Conservation (phyloP, 2,797 vertebrate genomes). For the Sus cebifrons region DNA sequence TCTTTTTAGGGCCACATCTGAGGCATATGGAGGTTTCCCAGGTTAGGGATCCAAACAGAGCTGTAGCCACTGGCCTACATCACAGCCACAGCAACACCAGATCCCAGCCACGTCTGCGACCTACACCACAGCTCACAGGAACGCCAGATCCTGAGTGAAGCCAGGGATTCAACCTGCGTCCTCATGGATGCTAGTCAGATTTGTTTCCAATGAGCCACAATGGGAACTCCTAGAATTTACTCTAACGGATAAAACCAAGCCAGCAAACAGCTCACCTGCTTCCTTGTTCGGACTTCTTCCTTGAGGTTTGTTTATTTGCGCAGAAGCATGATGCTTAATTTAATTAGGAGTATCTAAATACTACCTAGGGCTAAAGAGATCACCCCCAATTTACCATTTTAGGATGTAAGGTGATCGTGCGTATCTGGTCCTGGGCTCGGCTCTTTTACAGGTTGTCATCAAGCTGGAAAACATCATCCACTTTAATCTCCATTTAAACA, state of each 20-base stretch:
- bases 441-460: neutral
- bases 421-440: neutral
- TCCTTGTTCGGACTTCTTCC: neutral
- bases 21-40: no score
- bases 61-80: no score
- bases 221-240: neutral
- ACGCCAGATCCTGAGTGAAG: no score
- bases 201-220: no score
- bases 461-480: constrained; percentile 15
- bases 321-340: neutral
- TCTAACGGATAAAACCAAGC: neutral
- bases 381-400: neutral
- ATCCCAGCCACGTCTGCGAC: no score
- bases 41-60: no score
- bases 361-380: neutral
- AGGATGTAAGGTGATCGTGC: neutral
- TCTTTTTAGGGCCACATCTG: no score
- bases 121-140: no score
- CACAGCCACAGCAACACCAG: no score
- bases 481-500: neutral
- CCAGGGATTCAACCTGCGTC: no score
- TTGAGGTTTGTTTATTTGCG: neutral
- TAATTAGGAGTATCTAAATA: neutral
- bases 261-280: neutral
- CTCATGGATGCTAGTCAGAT: no score